Evolutionary conservation across 2,888 invertebrate species (phyloP).

Genomic region (Archips crataeganus): DNA sequence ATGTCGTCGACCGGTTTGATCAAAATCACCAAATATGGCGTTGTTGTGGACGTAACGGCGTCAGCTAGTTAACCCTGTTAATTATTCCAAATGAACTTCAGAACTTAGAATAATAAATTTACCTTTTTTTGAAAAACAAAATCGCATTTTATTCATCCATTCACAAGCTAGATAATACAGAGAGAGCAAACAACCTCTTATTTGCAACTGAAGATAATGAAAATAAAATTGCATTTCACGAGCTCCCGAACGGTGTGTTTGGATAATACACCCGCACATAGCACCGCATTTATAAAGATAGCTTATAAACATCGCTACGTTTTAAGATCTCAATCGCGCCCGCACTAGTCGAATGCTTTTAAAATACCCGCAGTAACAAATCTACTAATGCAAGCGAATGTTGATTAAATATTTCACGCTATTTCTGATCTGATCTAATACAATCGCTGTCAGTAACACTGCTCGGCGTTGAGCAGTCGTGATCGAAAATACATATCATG

Average conservation of each 20-base stretch:
- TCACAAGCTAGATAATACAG: background rate
- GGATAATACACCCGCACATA: constrained; percentile 6
- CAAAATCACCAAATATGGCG: too few relatives aligned
- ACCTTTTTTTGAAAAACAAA: background rate
- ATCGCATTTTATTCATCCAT: background rate
- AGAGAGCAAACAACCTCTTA: background rate
- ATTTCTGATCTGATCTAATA: background rate
- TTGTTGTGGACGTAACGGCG: too few relatives aligned
- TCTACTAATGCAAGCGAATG: background rate
- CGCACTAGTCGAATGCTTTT: constrained; percentile 3
- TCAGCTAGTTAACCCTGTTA: too few relatives aligned
- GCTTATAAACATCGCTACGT: constrained; percentile 3
- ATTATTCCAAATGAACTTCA: too few relatives aligned
- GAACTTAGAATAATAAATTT: too few relatives aligned
- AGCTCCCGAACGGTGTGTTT: background rate
- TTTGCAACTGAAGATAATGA: background rate
- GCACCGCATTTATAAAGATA: constrained; percentile 2
- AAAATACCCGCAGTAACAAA: background rate
- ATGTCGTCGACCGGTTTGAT: too few relatives aligned
- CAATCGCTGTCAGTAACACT: background rate
- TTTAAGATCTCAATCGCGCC: constrained; percentile 1
- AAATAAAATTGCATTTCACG: background rate
- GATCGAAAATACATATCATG: too few relatives aligned
- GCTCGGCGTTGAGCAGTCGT: background rate
- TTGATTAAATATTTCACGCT: background rate